Evolutionary conservation across 2,797 vertebrate species (phyloP), one percentile per base, ranked within the genome.

Genomic region (Cercopithecus hamlyni): DNA sequence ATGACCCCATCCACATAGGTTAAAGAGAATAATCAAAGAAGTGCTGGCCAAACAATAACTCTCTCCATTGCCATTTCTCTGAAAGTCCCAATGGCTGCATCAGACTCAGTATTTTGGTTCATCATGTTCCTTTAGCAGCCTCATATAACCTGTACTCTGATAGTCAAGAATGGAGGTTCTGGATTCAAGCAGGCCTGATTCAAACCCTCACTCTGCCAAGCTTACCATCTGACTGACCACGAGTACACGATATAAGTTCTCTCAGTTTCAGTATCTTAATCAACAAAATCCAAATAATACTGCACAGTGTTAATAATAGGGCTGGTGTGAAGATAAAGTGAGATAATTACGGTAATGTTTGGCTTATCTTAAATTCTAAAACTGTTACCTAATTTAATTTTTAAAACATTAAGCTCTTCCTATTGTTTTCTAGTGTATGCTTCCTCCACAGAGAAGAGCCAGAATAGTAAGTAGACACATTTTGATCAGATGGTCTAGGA

Each of bases 341-440:
- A 84, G 36, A 70, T 91, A 52, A 52, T 85, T 89, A 87, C 45
- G 30, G 43, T 91, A 86, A 84, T 9, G 8, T 52, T 10, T 81
- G 81, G 43, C 20, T 90, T 88, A 39, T n/a, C 7, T 55, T 86
- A 93, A 90, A 84, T 83, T 94, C n/a, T 86, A 73, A 57, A 94
- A 57, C 43, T 90, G 36, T 77, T 76, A 82, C 14, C 15, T 84
- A 52, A 76, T 90, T 86, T 70, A 58, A 80, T 67, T 80, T 92
- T 94, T 57, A 84, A 92, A 96, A 85, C 3, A 15, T 43, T 45
- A 7, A 64, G 10, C 93, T 81, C 91, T 81, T 90, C 57, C 22
- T 82, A 15, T 73, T 81, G 7, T 84, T 77, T 82, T 88, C 33
- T 67, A n/a, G 33, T 33, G 8, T 67, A 7, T 67, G 7, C 64